Evolutionary conservation across 2,888 invertebrate genomes (phyloP).

Genomic region (Emmelina monodactyla): DNA sequence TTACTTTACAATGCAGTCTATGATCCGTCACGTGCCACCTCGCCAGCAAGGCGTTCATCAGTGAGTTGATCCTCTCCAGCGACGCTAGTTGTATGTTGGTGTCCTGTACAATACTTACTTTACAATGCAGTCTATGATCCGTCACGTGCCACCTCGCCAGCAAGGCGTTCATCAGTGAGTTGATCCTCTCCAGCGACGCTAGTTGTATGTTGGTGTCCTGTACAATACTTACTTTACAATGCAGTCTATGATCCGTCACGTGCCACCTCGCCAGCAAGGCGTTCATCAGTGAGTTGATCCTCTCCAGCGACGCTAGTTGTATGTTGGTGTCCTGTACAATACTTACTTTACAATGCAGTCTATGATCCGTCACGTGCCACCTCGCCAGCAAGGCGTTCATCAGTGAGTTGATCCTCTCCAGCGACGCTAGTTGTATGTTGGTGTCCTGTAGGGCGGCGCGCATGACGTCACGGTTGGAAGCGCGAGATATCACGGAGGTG

Average conservation of each 20-base stretch:
- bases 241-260: not conserved
- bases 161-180: not conserved
- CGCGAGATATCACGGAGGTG: constrained; percentile 77
- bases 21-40: not conserved
- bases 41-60: not conserved
- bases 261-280: not conserved
- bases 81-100: not conserved
- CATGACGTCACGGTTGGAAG: constrained; percentile 63
- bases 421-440: constrained; percentile 61
- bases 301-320: not conserved
- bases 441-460: constrained; percentile 31
- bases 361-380: constrained; percentile 46
- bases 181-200: not conserved
- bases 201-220: not conserved
- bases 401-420: constrained; percentile 75
- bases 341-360: constrained; percentile 31
- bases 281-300: not conserved
- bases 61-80: not conserved
- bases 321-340: not conserved
- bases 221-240: not conserved
- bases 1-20: not conserved
- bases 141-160: not conserved
- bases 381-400: constrained; percentile 79
- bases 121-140: not conserved
- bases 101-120: not conserved